Evolutionary conservation across 2,888 invertebrate species (phyloP), one percentile per base, ranked within the genome.

Genomic region (Lasioglossum pauxillum): DNA sequence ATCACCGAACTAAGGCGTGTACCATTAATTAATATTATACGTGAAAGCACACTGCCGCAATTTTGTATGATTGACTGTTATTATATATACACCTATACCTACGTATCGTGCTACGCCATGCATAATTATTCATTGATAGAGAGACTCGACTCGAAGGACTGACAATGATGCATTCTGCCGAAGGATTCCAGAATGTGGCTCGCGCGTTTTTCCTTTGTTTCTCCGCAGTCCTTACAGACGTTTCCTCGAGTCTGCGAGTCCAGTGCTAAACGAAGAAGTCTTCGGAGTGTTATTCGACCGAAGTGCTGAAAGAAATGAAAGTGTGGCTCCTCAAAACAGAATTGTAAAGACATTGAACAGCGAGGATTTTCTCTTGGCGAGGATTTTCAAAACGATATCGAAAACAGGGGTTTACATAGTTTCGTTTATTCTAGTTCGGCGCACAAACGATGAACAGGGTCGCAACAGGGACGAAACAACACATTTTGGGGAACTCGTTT

Each of bases 1-100:
- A 89, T 85, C 80, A 85, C 77, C 57, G 57, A 53, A 69, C 38
- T 74, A 82, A 46, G 80, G 69, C 77, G 80, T 86, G 88, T 89
- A 87, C 71, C 86, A 90, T 91, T 88, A 91, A 91, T 82, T 87
- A 91, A 44, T 85, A 91, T 90, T 90, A 91, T 92, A 92, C 90
- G 88, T 88, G 87, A 86, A 91, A 93, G 92, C 92, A 92, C 94
- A 94, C 94, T 94, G 94, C 94, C 94, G 92, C 92, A 93, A 93
- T 93, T 94, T 94, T 93, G 88, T 92, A 93, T 91, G 93, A 90
- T 92, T 92, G 89, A 94, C 90, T 92, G 90, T 93, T 93, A 88
- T 91, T 92, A 91, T 80, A 85, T 91, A 82, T 91, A 89, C 83
- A 89, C 83, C 88, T 85, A 89, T 88, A 89, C 85, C 82, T 89